These are phyloP conservation scores for Micromys minutus DNA, from an alignment of 2,113 vertebrate species.

Conservation along the genomic window DNA sequence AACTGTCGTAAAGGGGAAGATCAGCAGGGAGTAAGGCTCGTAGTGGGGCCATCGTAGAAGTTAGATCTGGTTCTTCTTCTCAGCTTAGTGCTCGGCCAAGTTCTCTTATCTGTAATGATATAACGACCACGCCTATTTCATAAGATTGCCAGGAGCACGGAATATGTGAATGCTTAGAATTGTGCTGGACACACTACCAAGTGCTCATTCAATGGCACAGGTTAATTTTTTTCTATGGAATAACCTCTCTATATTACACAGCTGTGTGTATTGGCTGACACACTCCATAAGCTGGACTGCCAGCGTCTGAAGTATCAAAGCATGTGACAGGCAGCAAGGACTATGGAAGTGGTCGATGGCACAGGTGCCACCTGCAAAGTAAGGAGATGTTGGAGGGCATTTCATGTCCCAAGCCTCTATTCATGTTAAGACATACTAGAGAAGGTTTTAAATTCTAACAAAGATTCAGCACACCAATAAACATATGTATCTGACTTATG, in stretches of 20 bases:
- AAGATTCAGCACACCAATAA: background rate
- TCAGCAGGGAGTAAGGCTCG: background rate
- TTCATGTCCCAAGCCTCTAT: conserved; percentile 3
- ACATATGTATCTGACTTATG: background rate
- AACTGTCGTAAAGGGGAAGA: background rate
- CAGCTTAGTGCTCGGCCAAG: no score
- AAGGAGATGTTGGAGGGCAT: background rate
- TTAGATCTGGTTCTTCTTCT: no score
- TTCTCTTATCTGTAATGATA: background rate
- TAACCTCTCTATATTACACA: background rate
- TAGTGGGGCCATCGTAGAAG: no score
- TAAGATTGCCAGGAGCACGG: background rate
- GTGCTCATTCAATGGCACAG: background rate
- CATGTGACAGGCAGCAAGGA: background rate
- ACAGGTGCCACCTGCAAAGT: background rate
- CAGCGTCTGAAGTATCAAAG: background rate
- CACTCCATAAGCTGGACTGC: background rate
- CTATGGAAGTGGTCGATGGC: background rate
- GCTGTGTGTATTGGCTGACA: background rate
- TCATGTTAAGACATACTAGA: background rate
- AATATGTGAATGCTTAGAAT: background rate
- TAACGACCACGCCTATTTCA: background rate
- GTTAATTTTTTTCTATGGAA: background rate
- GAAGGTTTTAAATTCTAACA: conserved; percentile 7
- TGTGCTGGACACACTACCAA: background rate